A percentile compares a stretch with the other conserved stretches of the same genome.
Conservation (phyloP, 2,888 invertebrate species). For the Pantelozetes paolii region DNA sequence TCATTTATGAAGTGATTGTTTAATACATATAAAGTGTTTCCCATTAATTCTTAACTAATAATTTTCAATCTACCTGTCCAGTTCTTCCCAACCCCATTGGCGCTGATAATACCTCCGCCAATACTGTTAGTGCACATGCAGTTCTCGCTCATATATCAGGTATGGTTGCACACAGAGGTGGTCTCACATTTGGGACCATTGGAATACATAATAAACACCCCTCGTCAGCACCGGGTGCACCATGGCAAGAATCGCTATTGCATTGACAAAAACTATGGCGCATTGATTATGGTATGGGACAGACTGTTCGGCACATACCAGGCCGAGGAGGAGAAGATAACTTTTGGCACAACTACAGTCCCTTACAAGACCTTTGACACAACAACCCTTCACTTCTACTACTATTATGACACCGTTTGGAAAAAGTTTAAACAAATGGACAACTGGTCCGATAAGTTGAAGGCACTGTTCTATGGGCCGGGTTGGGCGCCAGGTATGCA, state of each 20-base stretch:
- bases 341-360: slow-evolving; percentile 72
- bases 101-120: slow-evolving; percentile 71
- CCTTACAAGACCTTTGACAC: slow-evolving; percentile 75
- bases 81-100: slow-evolving; percentile 57
- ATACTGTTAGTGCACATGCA: slow-evolving; percentile 77
- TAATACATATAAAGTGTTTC: too few species aligned
- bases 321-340: slow-evolving; percentile 70
- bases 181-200: slow-evolving; percentile 74
- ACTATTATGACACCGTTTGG: slow-evolving; percentile 64
- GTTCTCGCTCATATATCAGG: slow-evolving; percentile 83
- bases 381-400: slow-evolving; percentile 64
- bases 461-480: slow-evolving; percentile 73
- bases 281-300: slow-evolving; percentile 85
- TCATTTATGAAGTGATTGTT: too few species aligned
- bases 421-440: slow-evolving; percentile 61
- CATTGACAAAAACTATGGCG: slow-evolving; percentile 87
- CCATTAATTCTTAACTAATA: too few species aligned
- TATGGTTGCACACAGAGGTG: slow-evolving; percentile 87
- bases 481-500: slow-evolving; percentile 73
- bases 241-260: slow-evolving; percentile 80
- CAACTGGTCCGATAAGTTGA: slow-evolving; percentile 60
- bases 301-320: slow-evolving; percentile 75
- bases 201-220: slow-evolving; percentile 80
- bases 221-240: slow-evolving; percentile 74
- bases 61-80: too few species aligned